phyloP scores from a whole-genome alignment of 2,797 vertebrate genomes.

The Chloroceryle inda region DNA sequence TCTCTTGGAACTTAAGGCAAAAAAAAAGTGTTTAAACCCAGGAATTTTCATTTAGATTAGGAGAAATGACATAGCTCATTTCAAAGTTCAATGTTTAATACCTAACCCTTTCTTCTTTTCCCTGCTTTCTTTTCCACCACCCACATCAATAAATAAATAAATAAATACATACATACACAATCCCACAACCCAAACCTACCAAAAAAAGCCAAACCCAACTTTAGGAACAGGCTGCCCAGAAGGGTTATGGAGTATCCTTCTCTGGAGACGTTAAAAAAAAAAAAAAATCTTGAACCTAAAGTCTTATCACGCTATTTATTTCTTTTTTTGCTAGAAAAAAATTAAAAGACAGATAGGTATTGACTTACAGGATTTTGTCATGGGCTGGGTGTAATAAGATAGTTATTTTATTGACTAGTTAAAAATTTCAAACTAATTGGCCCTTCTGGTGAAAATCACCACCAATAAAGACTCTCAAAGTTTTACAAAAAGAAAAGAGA shows the following conservation, averaged over 20 bases:
- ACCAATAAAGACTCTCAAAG: neutral
- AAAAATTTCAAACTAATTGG: neutral
- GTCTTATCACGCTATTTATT: neutral
- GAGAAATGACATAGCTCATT: neutral
- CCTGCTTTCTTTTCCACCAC: neutral
- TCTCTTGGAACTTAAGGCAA: neutral
- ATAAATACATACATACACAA: neutral
- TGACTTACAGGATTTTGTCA: neutral
- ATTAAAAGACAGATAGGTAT: neutral
- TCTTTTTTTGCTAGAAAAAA: neutral
- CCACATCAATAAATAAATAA: neutral
- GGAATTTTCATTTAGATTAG: neutral
- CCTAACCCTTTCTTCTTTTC: neutral
- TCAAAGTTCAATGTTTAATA: neutral
- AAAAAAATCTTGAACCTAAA: neutral
- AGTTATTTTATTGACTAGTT: neutral
- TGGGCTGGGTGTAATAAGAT: neutral
- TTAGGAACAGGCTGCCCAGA: too few relatives aligned
- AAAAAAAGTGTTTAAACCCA: neutral
- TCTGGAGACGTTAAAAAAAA: neutral
- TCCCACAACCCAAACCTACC: rapidly evolving
- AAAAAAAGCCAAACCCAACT: neutral
- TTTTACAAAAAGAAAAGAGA: neutral
- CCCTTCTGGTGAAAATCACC: neutral
- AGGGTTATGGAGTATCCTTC: too few relatives aligned